Percentiles rank a stretch among this genome's conserved stretches.
Conservation (phyloP, 2,888 invertebrate genomes). For the Trachelus stipa region DNA sequence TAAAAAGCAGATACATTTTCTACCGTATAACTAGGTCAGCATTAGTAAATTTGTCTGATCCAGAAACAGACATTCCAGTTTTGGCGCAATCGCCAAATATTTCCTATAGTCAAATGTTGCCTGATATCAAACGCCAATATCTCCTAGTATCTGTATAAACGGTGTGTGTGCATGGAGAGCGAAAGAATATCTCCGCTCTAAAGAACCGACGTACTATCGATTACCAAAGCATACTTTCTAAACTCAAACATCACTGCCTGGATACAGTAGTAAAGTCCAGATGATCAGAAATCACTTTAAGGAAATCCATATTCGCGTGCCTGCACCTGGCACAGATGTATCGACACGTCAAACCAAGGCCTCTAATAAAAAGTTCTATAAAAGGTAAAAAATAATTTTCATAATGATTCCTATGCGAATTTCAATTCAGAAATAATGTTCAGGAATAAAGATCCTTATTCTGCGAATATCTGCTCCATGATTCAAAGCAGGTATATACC, state of each 20-base stretch:
- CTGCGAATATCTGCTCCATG: background rate
- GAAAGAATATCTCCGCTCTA: background rate
- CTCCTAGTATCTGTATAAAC: constrained; percentile 46
- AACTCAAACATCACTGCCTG: too few species aligned
- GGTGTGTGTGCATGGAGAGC: constrained; percentile 32
- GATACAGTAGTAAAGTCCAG: too few species aligned
- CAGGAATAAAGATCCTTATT: background rate
- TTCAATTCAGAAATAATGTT: too few species aligned
- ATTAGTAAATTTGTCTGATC: background rate
- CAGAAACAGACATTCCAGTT: background rate
- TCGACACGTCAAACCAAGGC: background rate
- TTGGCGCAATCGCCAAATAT: constrained; percentile 40
- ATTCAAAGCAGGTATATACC: background rate
- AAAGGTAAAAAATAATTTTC: background rate
- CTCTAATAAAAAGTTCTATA: background rate
- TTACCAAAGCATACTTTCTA: background rate
- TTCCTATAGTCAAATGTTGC: constrained; percentile 17
- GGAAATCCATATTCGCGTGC: too few species aligned
- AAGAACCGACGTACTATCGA: background rate
- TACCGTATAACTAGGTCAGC: background rate
- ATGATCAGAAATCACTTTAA: too few species aligned
- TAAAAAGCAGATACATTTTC: background rate
- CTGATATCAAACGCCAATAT: constrained; percentile 48
- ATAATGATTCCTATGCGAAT: too few species aligned
- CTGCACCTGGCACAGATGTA: background rate